phyloP scores from a whole-genome alignment of 1,140 invertebrate genomes.

The Nasonia vitripennis region DNA sequence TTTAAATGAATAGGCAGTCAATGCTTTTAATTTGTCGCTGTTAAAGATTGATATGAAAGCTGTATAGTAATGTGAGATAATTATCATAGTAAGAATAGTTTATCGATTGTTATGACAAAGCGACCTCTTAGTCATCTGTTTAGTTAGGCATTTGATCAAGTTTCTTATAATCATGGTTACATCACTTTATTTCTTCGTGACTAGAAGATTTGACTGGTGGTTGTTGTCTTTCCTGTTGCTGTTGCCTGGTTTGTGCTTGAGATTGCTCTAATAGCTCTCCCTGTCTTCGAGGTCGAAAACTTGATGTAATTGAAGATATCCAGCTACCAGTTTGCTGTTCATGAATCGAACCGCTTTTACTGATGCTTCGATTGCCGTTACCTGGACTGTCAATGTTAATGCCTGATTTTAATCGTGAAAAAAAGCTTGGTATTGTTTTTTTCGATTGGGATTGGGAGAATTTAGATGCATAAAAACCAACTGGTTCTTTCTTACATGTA shows the following conservation, averaged over 20 bases:
- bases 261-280: conserved; percentile 47
- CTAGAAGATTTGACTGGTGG: too few species aligned
- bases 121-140: too few species aligned
- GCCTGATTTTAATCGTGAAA: conserved; percentile 71
- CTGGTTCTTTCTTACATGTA: conserved; percentile 60
- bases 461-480: conserved; percentile 48
- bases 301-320: conserved; percentile 72
- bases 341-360: conserved; percentile 71
- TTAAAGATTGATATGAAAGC: too few species aligned
- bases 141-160: too few species aligned
- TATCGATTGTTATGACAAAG: too few species aligned
- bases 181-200: too few species aligned
- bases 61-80: too few species aligned
- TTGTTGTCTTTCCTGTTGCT: conserved; percentile 27
- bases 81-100: too few species aligned
- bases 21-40: too few species aligned
- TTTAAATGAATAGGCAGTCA: too few species aligned
- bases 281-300: conserved; percentile 70
- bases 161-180: too few species aligned
- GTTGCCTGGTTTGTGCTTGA: neutral
- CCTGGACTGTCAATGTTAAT: conserved; percentile 70
- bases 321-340: conserved; percentile 68
- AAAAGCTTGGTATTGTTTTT: conserved; percentile 66
- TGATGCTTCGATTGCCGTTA: conserved; percentile 68
- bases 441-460: conserved; percentile 50